Evolutionary conservation across 1,140 invertebrate species (phyloP), one percentile per base, ranked within the genome.

Genomic region (Lycorma delicatula): DNA sequence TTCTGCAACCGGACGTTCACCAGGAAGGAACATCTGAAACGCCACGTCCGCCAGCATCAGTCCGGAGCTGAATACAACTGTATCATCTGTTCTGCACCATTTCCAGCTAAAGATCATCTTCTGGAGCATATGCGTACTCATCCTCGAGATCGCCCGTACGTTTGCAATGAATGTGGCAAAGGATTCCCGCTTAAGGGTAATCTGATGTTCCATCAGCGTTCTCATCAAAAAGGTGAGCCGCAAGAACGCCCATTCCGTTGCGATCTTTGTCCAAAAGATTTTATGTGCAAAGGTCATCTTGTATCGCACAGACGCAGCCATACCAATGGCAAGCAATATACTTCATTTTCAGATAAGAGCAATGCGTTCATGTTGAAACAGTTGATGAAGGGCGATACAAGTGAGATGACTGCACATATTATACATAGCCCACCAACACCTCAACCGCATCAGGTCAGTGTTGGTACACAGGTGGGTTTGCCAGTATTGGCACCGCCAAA

Each of bases 231-330:
- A 68, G 83, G 83, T 23, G 79, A 80, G 59, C 88, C 88, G 26
- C 87, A 91, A 59, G 89, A 95, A 68, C 75, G 94, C 56, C 93
- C 93, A 0, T 98, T 93, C 74, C 80, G 89, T 25, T 98, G 96
- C 72, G 94, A 98, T 65, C 80, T 97, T 44, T 98, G 96, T 69
- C 87, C 90, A 25, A 98, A 98, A 73, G 90, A 94, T 64, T 99
- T 99, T 75, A 86, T 96, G 73, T 87, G 93, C 70, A 97, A 98
- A 77, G 92, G 67, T 13, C 93, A 97, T 74, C 79, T 97, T 55
- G 85, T 89, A 53, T 86, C 88, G 1, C 93, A 97, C 70, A 79
- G 91, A 63, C 81, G 91, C 54, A 92, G 89, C 23, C 93, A 97
- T 71, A 88, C 87, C 9, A 66, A 63, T 16, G 89, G 89, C 36